A percentile compares a stretch with the other conserved stretches of the same genome.
These are phyloP conservation scores for Melipona bicolor DNA, from an alignment of 2,888 invertebrate species.

Conservation along the genomic window DNA sequence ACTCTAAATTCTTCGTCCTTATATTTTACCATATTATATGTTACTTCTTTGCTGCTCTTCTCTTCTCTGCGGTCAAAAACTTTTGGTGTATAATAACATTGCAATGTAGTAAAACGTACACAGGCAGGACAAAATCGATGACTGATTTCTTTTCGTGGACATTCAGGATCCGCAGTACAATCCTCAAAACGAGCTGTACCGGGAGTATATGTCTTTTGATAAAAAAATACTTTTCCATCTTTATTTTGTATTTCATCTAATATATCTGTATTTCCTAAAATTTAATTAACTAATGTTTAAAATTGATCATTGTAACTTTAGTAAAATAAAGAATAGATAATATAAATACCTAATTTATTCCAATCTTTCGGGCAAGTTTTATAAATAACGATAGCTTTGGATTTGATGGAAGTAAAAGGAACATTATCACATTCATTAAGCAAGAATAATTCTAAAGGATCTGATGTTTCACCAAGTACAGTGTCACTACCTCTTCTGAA, in stretches of 20 bases:
- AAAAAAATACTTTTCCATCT: conserved; percentile 89
- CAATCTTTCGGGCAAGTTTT: conserved; percentile 86
- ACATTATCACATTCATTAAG: conserved; percentile 91
- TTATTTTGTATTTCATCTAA: conserved; percentile 64
- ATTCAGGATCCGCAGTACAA: conserved; percentile 68
- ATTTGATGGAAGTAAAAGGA: conserved; percentile 84
- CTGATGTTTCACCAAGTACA: conserved; percentile 91
- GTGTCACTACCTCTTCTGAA: conserved; percentile 91
- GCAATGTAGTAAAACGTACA: conserved; percentile 47
- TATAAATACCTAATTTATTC: conserved; percentile 87
- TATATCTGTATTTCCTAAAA: conserved; percentile 71
- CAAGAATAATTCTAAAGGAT: conserved; percentile 90
- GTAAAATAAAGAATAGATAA: background rate
- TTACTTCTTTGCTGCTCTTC: conserved; percentile 69
- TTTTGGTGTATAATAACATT: conserved; percentile 60
- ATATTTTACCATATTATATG: conserved; percentile 86
- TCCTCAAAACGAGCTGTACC: conserved; percentile 79
- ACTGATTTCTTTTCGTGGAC: conserved; percentile 68
- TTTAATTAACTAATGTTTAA: conserved; percentile 6
- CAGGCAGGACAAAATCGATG: conserved; percentile 83
- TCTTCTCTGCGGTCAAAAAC: conserved; percentile 69
- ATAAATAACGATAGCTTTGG: conserved; percentile 83
- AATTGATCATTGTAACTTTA: background rate
- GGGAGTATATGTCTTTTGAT: conserved; percentile 86
- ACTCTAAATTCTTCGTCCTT: conserved; percentile 87